A percentile compares a stretch with the other conserved stretches of the same genome.
Evolutionary conservation across 2,113 vertebrate species (phyloP).

Genomic region (Macquaria ambigua): DNA sequence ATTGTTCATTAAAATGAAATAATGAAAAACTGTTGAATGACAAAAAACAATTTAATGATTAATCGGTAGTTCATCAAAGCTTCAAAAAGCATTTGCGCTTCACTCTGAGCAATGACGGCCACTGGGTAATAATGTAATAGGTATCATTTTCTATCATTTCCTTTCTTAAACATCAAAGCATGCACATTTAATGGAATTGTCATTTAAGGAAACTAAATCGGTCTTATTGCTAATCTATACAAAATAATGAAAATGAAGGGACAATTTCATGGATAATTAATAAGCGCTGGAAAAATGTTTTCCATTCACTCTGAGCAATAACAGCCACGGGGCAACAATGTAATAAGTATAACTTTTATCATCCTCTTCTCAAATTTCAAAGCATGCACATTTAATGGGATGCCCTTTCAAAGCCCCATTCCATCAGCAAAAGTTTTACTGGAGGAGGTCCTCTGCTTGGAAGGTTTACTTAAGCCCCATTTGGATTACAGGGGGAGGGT

Average conservation of each 20-base stretch:
- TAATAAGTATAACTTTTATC: constrained; percentile 25
- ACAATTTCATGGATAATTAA: constrained; percentile 37
- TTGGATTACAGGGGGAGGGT: background rate
- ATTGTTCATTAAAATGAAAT: constrained; percentile 70
- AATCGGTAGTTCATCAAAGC: constrained; percentile 42
- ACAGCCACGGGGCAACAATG: constrained; percentile 20
- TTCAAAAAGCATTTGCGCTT: constrained; percentile 28
- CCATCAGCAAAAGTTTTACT: constrained; percentile 18
- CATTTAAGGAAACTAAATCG: constrained; percentile 17
- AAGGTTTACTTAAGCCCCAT: constrained; percentile 13
- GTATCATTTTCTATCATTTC: constrained; percentile 16
- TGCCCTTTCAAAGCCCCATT: constrained; percentile 15
- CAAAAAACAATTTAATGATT: constrained; percentile 54
- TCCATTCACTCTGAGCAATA: constrained; percentile 31
- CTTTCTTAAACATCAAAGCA: constrained; percentile 35
- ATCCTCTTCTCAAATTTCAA: constrained; percentile 20
- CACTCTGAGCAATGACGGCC: constrained; percentile 21
- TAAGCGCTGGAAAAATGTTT: constrained; percentile 16
- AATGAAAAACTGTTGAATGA: constrained; percentile 59
- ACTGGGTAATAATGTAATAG: background rate
- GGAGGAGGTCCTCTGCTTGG: constrained; percentile 17
- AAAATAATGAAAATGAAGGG: constrained; percentile 22
- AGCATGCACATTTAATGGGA: constrained; percentile 25
- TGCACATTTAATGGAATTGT: constrained; percentile 26
- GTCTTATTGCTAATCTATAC: constrained; percentile 9